Base-by-base conservation (phyloP, 2,113 vertebrate genomes). In the Charadrius vociferus region DNA sequence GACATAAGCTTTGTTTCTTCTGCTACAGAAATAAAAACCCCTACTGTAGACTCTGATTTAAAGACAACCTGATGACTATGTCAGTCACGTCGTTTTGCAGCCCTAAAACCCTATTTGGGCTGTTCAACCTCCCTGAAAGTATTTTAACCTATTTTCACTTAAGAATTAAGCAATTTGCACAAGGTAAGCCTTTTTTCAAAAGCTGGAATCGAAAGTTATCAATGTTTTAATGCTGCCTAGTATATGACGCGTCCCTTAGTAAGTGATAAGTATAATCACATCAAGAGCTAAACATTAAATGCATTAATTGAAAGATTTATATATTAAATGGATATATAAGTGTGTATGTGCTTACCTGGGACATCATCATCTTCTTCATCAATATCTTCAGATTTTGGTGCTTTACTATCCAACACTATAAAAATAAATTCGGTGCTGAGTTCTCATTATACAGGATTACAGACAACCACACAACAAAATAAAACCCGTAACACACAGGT, bases 321-420 rank as follows among this genome's bases (percentile, higher is more conserved):
- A 91, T 81, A 74, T 49, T 49, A 63, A 85, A 21, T 47, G 43
- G 82, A 55, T 41, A 87, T 43, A 9, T 14, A 81, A 61, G 12
- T 8, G 8, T 19, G 11, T 18, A n/a, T 61, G 63, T 53, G 85
- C 95, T 75, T 98, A 99, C 99, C 99, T 98, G 99, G 99, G 98
- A 99, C 99, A 84, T 99, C 99, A 78, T 99, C 99, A 94, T 99
- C 99, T 95, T 99, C 99, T 97, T 99, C 99, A 96, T 99, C 99
- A 85, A 99, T 99, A 97, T 99, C 99, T 98, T 99, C 99, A 93
- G 98, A 98, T 98, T 99, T 99, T 85, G 99, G 99, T 96, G 99
- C 98, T 98, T 99, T 99, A 98, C 98, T 99, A 94, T 99, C 99
- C 98, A 99, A 98, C 94, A 98, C 98, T 98, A 52, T 4, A 95